These are phyloP conservation scores for Syngnathus rostellatus DNA, from an alignment of 2,797 vertebrate genomes.

Conservation along the genomic window DNA sequence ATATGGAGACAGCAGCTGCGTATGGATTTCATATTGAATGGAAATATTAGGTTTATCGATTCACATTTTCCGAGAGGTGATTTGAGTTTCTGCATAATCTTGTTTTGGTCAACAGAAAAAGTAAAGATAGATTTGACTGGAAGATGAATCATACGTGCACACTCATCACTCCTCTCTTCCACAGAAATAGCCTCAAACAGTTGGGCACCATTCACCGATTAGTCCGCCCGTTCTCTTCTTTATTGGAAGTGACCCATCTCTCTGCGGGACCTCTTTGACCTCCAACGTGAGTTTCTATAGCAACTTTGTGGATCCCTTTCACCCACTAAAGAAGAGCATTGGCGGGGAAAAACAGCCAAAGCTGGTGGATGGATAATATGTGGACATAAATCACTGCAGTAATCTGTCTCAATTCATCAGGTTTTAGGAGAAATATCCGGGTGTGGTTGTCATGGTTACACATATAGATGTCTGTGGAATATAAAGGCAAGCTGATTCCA, in stretches of 20 bases:
- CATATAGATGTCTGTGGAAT: no score
- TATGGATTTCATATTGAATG: not conserved
- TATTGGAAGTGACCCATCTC: conserved; percentile 17
- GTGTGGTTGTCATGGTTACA: no score
- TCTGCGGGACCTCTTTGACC: conserved; percentile 1
- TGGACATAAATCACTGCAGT: not conserved
- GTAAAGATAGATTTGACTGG: conserved; percentile 5
- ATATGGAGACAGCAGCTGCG: conserved; percentile 1
- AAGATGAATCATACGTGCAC: conserved; percentile 1
- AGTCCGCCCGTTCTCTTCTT: conserved; percentile 1
- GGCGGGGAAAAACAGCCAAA: not conserved
- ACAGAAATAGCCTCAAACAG: conserved; percentile 4
- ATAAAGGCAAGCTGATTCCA: not conserved
- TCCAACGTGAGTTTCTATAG: conserved; percentile 9
- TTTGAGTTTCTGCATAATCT: not conserved
- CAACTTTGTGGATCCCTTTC: conserved; percentile 15
- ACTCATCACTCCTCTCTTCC: conserved; percentile 8
- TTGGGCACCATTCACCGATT: conserved; percentile 6
- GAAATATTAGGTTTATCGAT: not conserved
- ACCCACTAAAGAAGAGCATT: conserved; percentile 11
- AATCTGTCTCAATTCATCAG: no score
- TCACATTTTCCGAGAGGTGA: not conserved
- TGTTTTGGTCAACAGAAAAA: not conserved
- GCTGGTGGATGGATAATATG: not conserved
- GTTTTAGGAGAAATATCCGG: no score